Base-by-base conservation (phyloP, 2,888 invertebrate genomes). In the Marasmarcha lunaedactyla region DNA sequence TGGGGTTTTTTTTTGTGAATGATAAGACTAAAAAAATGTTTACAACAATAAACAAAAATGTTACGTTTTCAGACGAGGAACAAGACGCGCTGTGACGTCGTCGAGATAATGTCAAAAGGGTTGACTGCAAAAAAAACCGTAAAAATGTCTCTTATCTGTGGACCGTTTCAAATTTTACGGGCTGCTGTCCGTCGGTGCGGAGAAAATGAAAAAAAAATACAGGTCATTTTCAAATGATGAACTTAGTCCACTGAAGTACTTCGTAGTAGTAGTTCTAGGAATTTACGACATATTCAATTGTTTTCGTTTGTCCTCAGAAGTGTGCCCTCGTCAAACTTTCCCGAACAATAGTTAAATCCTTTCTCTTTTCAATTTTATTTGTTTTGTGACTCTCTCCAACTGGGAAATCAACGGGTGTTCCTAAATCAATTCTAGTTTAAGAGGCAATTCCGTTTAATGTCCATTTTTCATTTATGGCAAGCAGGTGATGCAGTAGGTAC, bases 31-130 rank as follows among this genome's bases (percentile, higher is more conserved):
- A 7, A 5, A 30, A 11, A 9, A 7, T 30, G 4, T 11, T 10
- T 30, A n/a, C n/a, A 30, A 42, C 39, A 35, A 42, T 37, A 26
- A 25, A 44, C 39, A 37, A 42, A 34, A 59, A 58, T 55, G 54
- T 59, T 59, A 57, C 58, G 57, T 62, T 62, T 61, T 48, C 52
- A 55, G 54, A 51, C 50, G 55, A 51, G 58, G 57, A 58, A 65
- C 63, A 66, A 69, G 70, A 68, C 63, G 65, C 56, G 59, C 57
- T 61, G 67, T 71, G 69, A 73, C 74, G 67, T 71, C 70, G 63
- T 53, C 48, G 52, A 62, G 78, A 79, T 79, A 79, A 64, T 71
- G 71, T 64, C 72, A 64, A 65, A 73, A 74, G 79, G 78, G 77
- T 77, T 74, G 71, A 71, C 65, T 71, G 67, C 66, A 54, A 52